Evolutionary conservation across 2,888 invertebrate genomes (phyloP).

Genomic region (Conus canariensis): DNA sequence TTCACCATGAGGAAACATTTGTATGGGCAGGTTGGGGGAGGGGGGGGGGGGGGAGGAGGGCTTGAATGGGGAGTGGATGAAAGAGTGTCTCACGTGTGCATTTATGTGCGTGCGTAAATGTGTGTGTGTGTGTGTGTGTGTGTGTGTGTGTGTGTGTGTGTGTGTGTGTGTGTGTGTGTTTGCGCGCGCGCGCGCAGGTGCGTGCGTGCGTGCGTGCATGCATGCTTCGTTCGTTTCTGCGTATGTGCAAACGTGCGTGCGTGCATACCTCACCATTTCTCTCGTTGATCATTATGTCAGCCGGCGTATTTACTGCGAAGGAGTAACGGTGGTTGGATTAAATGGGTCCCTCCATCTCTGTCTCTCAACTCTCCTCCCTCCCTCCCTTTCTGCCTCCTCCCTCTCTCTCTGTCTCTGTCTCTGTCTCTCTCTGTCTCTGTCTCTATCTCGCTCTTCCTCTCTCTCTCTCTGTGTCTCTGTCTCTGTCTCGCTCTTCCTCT

Average conservation of each 20-base stretch:
- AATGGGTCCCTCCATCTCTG: too few relatives aligned
- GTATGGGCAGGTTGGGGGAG: too few relatives aligned
- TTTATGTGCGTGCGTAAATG: constrained; percentile 7
- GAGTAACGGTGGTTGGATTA: too few relatives aligned
- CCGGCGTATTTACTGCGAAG: too few relatives aligned
- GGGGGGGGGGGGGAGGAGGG: too few relatives aligned
- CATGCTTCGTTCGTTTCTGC: background rate
- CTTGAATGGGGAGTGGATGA: too few relatives aligned
- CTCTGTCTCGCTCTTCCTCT: background rate
- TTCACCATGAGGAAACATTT: too few relatives aligned
- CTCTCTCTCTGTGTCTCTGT: background rate
- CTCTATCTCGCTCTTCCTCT: background rate
- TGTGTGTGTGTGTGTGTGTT: constrained; percentile 24
- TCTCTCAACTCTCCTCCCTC: too few relatives aligned
- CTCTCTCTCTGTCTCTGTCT: background rate
- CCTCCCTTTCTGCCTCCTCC: background rate
- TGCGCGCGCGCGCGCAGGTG: background rate
- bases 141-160: constrained; percentile 28
- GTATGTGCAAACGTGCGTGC: too few relatives aligned
- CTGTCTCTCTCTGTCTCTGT: background rate
- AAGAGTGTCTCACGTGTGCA: background rate
- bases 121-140: constrained; percentile 30
- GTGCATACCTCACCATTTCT: too few relatives aligned
- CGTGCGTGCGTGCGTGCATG: background rate
- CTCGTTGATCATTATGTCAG: too few relatives aligned